Evolutionary conservation across 2,888 invertebrate species (phyloP).

Genomic region (Tachina fera): DNA sequence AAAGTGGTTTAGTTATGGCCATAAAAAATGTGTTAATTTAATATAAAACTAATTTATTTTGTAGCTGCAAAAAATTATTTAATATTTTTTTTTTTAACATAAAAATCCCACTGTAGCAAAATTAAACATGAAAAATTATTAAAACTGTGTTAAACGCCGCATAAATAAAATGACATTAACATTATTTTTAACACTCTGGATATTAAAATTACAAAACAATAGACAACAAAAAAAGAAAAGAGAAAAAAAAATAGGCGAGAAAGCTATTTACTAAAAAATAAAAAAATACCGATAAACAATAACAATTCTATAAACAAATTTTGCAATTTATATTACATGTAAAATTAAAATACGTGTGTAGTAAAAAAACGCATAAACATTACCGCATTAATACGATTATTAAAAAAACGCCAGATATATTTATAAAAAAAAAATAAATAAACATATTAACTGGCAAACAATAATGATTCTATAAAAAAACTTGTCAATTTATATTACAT

Average conservation of each 20-base stretch:
- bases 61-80: conserved; percentile 30
- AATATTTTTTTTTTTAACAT: neutral
- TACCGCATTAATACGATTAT: conserved; percentile 28
- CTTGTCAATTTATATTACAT: conserved; percentile 22
- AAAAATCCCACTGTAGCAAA: neutral
- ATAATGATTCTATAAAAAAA: neutral
- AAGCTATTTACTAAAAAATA: conserved; percentile 22
- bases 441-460: neutral
- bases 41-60: conserved; percentile 69
- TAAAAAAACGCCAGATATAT: neutral
- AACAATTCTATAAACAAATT: conserved; percentile 49
- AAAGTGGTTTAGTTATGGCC: conserved; percentile 1
- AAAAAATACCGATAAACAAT: conserved; percentile 31
- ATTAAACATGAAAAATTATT: conserved; percentile 58
- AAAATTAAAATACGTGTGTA: neutral
- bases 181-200: conserved; percentile 68
- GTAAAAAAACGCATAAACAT: conserved; percentile 3
- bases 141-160: conserved; percentile 64
- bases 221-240: too few species aligned
- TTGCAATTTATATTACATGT: conserved; percentile 37
- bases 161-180: conserved; percentile 70
- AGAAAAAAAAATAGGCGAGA: conserved; percentile 1
- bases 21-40: conserved; percentile 66
- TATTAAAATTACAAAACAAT: conserved; percentile 60
- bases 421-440: too few species aligned